A percentile compares a stretch with the other conserved stretches of the same genome.
Conservation (phyloP, 2,888 invertebrate species). For the Morpho helenor region DNA sequence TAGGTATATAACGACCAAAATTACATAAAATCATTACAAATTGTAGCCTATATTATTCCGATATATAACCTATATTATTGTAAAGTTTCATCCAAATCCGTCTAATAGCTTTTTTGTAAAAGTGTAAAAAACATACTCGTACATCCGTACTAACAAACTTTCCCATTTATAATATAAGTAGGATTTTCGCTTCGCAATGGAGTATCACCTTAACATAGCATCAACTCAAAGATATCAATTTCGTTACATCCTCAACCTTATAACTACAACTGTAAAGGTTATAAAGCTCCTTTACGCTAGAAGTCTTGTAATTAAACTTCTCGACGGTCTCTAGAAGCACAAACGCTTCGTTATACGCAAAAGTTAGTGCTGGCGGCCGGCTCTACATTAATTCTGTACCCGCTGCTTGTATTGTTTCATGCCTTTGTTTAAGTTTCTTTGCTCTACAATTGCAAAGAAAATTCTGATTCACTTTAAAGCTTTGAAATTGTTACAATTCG, state of each 20-base stretch:
- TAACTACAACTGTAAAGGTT: constrained; percentile 3
- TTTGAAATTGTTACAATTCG: neutral
- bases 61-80: no score
- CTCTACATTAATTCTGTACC: constrained; percentile 9
- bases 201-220: neutral
- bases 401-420: constrained; percentile 9
- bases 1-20: no score
- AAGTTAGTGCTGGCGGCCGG: constrained; percentile 6
- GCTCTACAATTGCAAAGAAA: constrained; percentile 4
- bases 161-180: no score
- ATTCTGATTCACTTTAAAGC: constrained; percentile 1
- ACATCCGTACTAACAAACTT: no score
- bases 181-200: neutral
- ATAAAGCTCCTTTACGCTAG: constrained; percentile 31
- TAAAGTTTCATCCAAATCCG: no score
- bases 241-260: constrained; percentile 28
- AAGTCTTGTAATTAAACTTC: constrained; percentile 64
- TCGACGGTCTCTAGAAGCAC: constrained; percentile 26
- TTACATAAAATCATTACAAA: no score
- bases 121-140: no score
- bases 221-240: constrained; percentile 12
- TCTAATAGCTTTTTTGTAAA: no score
- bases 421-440: constrained; percentile 12
- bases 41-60: no score
- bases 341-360: constrained; percentile 15